Evolutionary conservation across 92 coral and sea anemone species (phyloP), one percentile per base, ranked within the genome.

Genomic region (Anthopleura xanthogrammica): DNA sequence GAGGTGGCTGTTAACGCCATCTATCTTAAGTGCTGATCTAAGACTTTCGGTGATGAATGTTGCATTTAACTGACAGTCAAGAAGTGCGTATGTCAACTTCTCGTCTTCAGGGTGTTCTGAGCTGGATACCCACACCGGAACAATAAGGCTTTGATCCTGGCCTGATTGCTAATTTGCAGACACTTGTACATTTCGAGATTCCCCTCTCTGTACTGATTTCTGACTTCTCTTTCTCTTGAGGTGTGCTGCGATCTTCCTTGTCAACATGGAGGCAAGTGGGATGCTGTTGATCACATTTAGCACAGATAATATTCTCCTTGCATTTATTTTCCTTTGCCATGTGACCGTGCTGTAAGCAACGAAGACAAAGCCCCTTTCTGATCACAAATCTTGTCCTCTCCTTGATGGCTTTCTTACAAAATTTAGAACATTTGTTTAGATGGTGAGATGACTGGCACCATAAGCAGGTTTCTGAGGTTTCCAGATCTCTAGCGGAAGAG

Each of bases 321-420:
- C 89, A 89, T 43, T 85, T 88, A 29, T 88, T 86, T 52, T 89
- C 80, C 86, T 89, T 89, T 22, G 86, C 83, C 86, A 91, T 88
- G 72, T 91, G 94, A 40, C 91, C 90, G 36, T 24, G 83, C 16
- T 66, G 40, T 29, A 66, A 41, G 11, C 73, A 66, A 5, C 73
- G 39, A 13, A 68, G 41, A 29, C 94, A 88, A 6, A 88, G 84
- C 12, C 91, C 88, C 76, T 46, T 52, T 83, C 57, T 87, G 10
- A 82, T 83, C 17, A 85, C n/a, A 70, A 80, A 81, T 46, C 58
- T 77, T 39, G 78, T 81, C 46, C 88, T 75, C 74, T 91, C 88
- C n/a, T 91, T 55, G 24, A 82, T 60, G 29, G 87, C 82, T 6
- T 12, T 79, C 14, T 43, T 68, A 50, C 36, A 20, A 54, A 90